Base-by-base conservation (phyloP, 2,888 invertebrate species). In the Oscheius onirici region DNA sequence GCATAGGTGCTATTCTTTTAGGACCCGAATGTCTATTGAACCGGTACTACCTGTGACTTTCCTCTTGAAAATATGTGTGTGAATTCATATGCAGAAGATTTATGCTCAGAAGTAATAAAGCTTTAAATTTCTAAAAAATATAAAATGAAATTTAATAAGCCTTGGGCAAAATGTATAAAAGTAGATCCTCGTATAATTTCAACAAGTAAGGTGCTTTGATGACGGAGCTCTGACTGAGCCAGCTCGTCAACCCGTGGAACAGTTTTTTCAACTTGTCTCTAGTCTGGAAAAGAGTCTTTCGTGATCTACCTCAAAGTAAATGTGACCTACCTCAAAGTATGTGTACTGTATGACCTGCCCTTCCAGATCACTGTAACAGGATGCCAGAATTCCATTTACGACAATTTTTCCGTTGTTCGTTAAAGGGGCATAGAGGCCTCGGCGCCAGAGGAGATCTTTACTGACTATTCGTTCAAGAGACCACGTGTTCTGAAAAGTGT, bases 301-400 rank as follows among this genome's bases (percentile, higher is more conserved):
- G 43, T 17, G 34, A 34, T 34, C 3, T 34, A 6, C 8, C 8
- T 34, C 20, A 3, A 46, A 5, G 3, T 10, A 46, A 11, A 46
- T 17, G 20, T 5, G 20, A 46, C 13, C 28, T 28, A 28, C 28
- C 63, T 43, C 44, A 67, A 78, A 78, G 58, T 71, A 78, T 20
- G 76, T 76, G 41, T 69, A 72, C 44, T 78, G 78, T 17, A 76
- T 55, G 22, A 71, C 69, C 17, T 51, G 52, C 41, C 72, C 70
- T 22, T 69, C 51, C 20, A 75, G 40, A 67, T 79, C 77, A 61
- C 73, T 76, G 71, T 78, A 76, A 55, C 76, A 76, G 0, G 78
- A 78, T 13, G 78, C 72, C 17, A 78, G 54, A 70, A 78, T 76
- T 55, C 76, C 78, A 49, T 78, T 78, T 13, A 78, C 76, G 52